A percentile compares a stretch with the other conserved stretches of the same genome.
Evolutionary conservation across 1,140 invertebrate species (phyloP).

Genomic region (Paramacrobiotus metropolitanus): DNA sequence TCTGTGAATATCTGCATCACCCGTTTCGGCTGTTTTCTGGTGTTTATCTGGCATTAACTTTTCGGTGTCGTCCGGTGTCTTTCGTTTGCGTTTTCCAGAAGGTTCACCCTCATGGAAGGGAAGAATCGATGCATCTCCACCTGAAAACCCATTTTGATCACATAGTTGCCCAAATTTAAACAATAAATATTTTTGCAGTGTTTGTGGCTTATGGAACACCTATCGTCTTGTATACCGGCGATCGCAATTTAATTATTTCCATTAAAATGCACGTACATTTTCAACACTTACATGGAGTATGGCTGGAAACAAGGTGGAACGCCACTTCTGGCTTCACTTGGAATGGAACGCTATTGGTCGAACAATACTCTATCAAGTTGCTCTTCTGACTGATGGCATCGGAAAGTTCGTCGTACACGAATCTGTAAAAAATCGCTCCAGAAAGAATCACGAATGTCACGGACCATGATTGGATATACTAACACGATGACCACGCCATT

Average conservation of each 20-base stretch:
- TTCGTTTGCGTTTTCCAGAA: background rate
- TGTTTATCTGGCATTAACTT: conserved; percentile 11
- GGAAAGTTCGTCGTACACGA: conserved; percentile 17
- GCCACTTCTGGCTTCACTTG: conserved; percentile 32
- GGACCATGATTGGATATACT: background rate
- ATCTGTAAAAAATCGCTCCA: conserved; percentile 13
- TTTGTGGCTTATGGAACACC: conserved; percentile 5
- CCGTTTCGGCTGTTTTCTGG: conserved; percentile 6
- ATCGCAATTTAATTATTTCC: too few relatives aligned
- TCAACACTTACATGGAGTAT: conserved; percentile 56
- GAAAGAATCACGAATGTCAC: background rate
- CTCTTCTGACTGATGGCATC: conserved; percentile 13
- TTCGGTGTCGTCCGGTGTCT: background rate
- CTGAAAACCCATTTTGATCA: conserved; percentile 12
- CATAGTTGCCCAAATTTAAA: conserved; percentile 6
- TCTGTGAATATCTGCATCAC: conserved; percentile 36
- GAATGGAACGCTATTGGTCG: conserved; percentile 13
- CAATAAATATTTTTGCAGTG: conserved; percentile 5
- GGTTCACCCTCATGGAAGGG: conserved; percentile 13
- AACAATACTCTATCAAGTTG: conserved; percentile 12
- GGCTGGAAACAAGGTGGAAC: conserved; percentile 65
- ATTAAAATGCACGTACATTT: too few relatives aligned
- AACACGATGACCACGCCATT: background rate
- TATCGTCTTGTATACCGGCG: too few relatives aligned
- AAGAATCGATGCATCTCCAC: conserved; percentile 76